A percentile compares a stretch with the other conserved stretches of the same genome.
Evolutionary conservation across 2,113 vertebrate species (phyloP).

Genomic region (Saiga tatarica): DNA sequence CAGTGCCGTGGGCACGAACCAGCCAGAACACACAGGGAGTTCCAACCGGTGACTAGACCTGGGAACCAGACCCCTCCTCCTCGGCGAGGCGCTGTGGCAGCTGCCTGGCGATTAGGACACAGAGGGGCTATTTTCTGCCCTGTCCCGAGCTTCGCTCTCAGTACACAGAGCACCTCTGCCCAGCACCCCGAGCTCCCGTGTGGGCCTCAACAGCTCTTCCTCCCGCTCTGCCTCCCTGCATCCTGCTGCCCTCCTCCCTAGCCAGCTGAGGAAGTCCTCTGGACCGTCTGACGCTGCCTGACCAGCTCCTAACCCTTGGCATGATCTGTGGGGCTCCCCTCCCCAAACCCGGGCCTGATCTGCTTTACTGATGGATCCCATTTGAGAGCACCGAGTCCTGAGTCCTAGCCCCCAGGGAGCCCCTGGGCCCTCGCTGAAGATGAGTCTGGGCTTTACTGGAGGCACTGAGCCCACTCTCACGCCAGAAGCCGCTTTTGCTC

Average conservation of each 20-base stretch:
- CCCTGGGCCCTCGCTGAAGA: no score
- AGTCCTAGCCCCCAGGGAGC: neutral
- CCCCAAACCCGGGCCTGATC: neutral
- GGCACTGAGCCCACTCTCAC: neutral
- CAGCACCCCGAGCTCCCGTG: no score
- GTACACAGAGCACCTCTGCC: neutral
- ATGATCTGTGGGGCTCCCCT: neutral
- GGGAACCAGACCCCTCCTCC: neutral
- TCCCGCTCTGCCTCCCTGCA: neutral
- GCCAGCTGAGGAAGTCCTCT: no score
- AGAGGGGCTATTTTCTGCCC: neutral
- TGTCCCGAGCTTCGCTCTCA: neutral
- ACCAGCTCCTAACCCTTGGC: neutral
- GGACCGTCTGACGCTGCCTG: neutral
- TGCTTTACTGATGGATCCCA: neutral
- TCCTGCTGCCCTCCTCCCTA: neutral
- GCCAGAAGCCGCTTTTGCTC: neutral
- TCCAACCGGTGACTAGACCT: neutral
- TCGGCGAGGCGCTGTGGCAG: neutral
- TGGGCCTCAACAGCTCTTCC: neutral
- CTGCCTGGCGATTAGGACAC: neutral
- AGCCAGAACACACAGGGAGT: neutral
- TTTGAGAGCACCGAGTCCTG: neutral
- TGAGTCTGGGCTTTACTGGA: neutral
- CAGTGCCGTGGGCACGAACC: no score